Conservation (phyloP, 2,113 vertebrate genomes). For the Cyprinus carpio region DNA sequence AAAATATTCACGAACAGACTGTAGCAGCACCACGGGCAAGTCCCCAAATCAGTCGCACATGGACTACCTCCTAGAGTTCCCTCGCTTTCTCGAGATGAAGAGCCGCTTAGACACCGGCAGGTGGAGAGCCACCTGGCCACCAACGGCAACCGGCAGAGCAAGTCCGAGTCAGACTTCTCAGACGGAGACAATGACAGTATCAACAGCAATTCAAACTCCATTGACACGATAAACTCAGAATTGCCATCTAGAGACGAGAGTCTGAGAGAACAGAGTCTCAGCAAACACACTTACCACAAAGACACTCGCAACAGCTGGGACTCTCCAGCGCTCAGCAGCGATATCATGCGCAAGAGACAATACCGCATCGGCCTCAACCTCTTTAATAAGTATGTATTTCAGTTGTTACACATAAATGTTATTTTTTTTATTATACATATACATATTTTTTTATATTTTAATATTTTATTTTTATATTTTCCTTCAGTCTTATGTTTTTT, state of each 20-base stretch:
- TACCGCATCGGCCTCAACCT: constrained; percentile 98
- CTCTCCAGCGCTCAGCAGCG: constrained; percentile 97
- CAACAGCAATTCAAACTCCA: constrained; percentile 98
- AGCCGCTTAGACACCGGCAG: constrained; percentile 83
- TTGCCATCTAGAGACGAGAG: constrained; percentile 91
- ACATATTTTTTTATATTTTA: no score
- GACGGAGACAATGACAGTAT: constrained; percentile 98
- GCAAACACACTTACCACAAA: constrained; percentile 98
- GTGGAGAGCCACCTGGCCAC: constrained; percentile 90
- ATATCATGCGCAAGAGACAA: constrained; percentile 93
- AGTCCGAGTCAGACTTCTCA: constrained; percentile 94
- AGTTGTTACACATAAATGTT: neutral
- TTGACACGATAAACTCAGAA: constrained; percentile 96
- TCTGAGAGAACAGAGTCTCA: constrained; percentile 79
- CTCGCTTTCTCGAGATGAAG: constrained; percentile 82
- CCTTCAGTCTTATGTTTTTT: no score
- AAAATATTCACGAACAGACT: constrained; percentile 79
- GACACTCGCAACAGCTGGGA: constrained; percentile 99
- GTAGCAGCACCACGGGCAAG: constrained; percentile 75
- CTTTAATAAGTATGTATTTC: constrained; percentile 94
- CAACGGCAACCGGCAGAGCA: constrained; percentile 95
- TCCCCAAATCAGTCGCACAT: constrained; percentile 78
- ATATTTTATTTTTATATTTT: no score
- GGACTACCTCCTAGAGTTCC: constrained; percentile 77
- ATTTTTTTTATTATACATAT: no score